Conservation (phyloP, 1,140 invertebrate species). For the Periplaneta americana region DNA sequence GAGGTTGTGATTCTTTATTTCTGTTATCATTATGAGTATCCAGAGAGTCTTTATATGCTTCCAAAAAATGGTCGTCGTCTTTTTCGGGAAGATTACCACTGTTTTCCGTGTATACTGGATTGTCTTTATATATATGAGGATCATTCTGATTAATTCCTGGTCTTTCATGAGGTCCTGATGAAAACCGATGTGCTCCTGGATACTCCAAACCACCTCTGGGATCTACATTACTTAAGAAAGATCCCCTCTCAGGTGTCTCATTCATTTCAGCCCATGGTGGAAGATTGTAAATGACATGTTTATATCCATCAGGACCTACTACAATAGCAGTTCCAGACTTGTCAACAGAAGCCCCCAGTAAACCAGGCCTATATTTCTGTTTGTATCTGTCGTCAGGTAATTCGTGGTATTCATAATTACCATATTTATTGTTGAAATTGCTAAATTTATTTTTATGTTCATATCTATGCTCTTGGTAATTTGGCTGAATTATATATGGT, state of each 20-base stretch:
- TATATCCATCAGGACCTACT: conserved; percentile 24
- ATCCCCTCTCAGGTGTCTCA: neutral
- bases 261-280: conserved; percentile 2
- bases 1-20: neutral
- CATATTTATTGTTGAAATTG: neutral
- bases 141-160: neutral
- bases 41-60: neutral
- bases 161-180: neutral
- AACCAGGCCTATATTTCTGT: neutral
- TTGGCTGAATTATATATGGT: neutral
- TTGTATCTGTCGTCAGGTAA: neutral
- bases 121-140: neutral
- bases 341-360: neutral
- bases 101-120: neutral
- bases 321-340: conserved; percentile 12
- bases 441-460: neutral
- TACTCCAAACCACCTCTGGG: neutral
- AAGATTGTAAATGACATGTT: conserved; percentile 28
- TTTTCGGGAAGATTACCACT: neutral
- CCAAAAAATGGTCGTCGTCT: neutral
- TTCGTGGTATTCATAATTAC: neutral
- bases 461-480: neutral
- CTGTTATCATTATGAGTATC: neutral
- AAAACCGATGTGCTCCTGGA: neutral
- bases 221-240: neutral